Base-by-base conservation (phyloP, 2,797 vertebrate genomes). In the Discoglossus pictus region DNA sequence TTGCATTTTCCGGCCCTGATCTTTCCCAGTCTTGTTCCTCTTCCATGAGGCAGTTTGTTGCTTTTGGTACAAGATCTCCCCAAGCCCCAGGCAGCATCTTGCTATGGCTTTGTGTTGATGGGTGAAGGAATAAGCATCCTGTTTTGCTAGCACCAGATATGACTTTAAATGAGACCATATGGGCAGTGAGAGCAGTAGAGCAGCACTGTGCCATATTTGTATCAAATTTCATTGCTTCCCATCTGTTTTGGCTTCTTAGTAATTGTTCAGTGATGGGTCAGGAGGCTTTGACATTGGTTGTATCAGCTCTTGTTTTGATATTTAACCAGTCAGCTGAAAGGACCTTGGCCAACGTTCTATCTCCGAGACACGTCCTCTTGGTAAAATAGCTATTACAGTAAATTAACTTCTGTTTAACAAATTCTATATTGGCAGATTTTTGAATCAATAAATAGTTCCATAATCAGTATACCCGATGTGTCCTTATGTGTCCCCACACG, bases 111-210 rank as follows among this genome's bases (percentile, higher is more conserved):
- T 53, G 25, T 25, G 42, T 34, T 27, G 42, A 62, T 43, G 35
- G 51, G 43, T 60, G 63, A 51, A 70, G 52, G 50, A 42, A 56
- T 16, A 17, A 4, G 53, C 68, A 64, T 64, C 51, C 61, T 63
- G 61, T 71, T 64, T 64, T 51, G 44, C 58, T 58, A 48, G 51
- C 51, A 42, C 51, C 50, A 40, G 67, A 61, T 52, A 71, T 71
- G 60, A 64, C 52, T 71, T 51, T 71, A 58, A 64, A 51, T 52
- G 68, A 59, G 58, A 43, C 52, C 68, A 71, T 64, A 63, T 71
- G 68, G 60, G 43, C 43, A 25, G 43, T 58, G 60, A 42, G 44
- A 47, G 51, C 51, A 31, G 16, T 24, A 23, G 27, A 64, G 61
- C 68, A 24, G 60, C 68, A 43, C 51, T 25, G 52, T 15, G 31